Evolutionary conservation across 2,888 invertebrate species (phyloP), one percentile per base, ranked within the genome.

Genomic region (Spisula subtruncata): DNA sequence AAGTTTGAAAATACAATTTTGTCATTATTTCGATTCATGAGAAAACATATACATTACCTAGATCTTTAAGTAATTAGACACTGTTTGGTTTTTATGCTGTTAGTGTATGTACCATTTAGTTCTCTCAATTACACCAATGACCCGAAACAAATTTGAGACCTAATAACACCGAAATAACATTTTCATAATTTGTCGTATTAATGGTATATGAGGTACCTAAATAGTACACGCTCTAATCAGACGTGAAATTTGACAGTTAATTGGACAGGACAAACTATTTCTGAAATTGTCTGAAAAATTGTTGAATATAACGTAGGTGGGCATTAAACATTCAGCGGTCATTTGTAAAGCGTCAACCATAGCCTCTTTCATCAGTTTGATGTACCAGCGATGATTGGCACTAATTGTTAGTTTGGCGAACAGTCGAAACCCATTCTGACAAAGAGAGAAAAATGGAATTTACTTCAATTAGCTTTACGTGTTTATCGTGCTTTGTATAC

Each of bases 161-260:
- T 60, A 16, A 60, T 56, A 32, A 35, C 82, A 60, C 32, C 0
- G n/a, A 35, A 82, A 56, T 82, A 82, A 82, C 56, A 60, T 82
- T 60, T 29, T 82, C 29, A 35, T 54, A 82, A 82, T 20, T 12
- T 82, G 32, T 2, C 29, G 46, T 25, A 46, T 81, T 2, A 16
- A 60, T 20, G 35, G 35, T 35, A 60, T 20, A 29, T n/a, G 56
- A 35, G 25, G 29, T 32, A n/a, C n/a, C n/a, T n/a, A n/a, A n/a
- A n/a, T n/a, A 25, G 85, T 81, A 81, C 82, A 29, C 46, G 29
- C 48, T 48, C 71, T 32, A 86, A 86, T 86, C 82, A 82, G 35
- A n/a, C 86, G 82, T 86, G 35, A 81, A 82, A 32, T 56, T 46
- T 86, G 86, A 86, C 86, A 86, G 82, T 56, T 35, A 82, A 81